phyloP scores from a whole-genome alignment of 2,113 vertebrate genomes.

The Tursiops truncatus region DNA sequence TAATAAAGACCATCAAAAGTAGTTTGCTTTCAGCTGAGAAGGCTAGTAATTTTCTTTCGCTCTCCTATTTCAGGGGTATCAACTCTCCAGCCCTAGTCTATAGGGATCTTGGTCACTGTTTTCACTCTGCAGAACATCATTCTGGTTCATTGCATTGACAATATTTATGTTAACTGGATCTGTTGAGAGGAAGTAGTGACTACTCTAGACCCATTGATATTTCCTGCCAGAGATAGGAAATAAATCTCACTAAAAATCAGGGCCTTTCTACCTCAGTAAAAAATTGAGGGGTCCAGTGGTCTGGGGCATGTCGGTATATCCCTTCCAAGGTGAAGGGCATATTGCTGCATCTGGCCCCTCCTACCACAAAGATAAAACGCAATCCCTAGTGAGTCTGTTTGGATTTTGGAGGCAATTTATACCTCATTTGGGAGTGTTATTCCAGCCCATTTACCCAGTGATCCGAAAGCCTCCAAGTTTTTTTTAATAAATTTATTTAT shows the following conservation, averaged over 20 bases:
- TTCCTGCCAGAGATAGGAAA: neutral
- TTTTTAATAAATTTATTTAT: too few species aligned
- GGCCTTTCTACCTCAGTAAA: neutral
- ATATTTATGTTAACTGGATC: neutral
- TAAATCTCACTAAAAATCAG: neutral
- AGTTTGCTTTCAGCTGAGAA: neutral
- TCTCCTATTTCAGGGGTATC: too few species aligned
- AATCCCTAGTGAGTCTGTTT: neutral
- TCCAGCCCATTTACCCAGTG: neutral
- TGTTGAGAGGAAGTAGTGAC: neutral
- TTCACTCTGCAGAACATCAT: neutral
- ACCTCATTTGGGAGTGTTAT: neutral
- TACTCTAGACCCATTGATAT: neutral
- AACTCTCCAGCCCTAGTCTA: neutral
- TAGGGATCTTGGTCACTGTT: neutral
- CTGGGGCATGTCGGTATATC: neutral
- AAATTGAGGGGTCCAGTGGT: neutral
- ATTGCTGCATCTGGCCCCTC: neutral
- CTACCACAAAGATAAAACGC: neutral
- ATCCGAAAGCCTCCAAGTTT: neutral
- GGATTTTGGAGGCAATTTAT: neutral
- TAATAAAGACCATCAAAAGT: neutral
- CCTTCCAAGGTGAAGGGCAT: neutral
- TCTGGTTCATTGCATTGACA: neutral
- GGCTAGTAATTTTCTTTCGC: neutral